Conservation (phyloP, 2,888 invertebrate species). For the Torymus tubicola region DNA sequence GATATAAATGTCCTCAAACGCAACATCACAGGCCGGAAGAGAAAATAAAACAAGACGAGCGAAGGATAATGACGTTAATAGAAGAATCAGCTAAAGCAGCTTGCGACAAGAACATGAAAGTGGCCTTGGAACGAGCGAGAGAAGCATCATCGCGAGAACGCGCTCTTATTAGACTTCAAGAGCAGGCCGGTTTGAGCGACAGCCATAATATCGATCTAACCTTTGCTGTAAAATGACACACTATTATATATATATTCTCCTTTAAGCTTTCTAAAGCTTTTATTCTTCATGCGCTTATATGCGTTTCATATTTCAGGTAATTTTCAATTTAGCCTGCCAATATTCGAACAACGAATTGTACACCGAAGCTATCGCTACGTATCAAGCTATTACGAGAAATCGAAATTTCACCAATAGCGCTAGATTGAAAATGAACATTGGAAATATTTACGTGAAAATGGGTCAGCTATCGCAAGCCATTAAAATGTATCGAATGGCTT, state of each 20-base stretch:
- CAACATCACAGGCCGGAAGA: slow-evolving; percentile 88
- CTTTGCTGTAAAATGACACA: slow-evolving; percentile 83
- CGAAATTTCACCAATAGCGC: slow-evolving; percentile 95
- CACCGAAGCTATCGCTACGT: slow-evolving; percentile 96
- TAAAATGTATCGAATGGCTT: slow-evolving; percentile 98
- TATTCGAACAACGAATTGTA: slow-evolving; percentile 96
- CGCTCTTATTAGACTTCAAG: slow-evolving; percentile 91
- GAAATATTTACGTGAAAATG: slow-evolving; percentile 97
- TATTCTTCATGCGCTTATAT: slow-evolving; percentile 4
- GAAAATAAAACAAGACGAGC: slow-evolving; percentile 92
- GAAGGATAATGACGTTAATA: slow-evolving; percentile 90
- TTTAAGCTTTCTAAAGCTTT: not conserved
- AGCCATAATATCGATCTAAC: slow-evolving; percentile 96
- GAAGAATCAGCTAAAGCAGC: slow-evolving; percentile 91
- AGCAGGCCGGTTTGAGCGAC: slow-evolving; percentile 92
- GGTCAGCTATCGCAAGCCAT: slow-evolving; percentile 95
- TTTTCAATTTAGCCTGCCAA: slow-evolving; percentile 97
- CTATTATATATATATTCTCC: not conserved
- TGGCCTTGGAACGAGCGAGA: slow-evolving; percentile 93
- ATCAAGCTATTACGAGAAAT: slow-evolving; percentile 95
- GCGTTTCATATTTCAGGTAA: slow-evolving; percentile 81
- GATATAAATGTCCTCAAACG: too few relatives aligned
- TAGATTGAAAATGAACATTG: slow-evolving; percentile 97
- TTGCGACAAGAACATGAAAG: slow-evolving; percentile 80
- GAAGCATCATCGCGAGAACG: slow-evolving; percentile 97